A percentile compares a stretch with the other conserved stretches of the same genome.
Evolutionary conservation across 2,797 vertebrate genomes (phyloP).

Genomic region (Lateolabrax maculatus): DNA sequence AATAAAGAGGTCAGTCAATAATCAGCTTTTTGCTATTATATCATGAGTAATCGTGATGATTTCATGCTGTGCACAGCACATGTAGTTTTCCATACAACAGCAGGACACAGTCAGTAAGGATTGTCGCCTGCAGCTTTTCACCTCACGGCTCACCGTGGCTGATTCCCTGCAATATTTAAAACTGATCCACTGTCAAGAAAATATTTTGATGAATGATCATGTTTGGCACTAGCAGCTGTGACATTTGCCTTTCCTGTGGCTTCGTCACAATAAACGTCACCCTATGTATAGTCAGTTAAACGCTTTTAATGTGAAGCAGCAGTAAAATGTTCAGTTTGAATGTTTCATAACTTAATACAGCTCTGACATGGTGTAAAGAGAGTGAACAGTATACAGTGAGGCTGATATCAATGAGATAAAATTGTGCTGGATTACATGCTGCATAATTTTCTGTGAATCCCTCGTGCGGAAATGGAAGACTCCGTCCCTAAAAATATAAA

Average conservation of each 20-base stretch:
- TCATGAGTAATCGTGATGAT: background rate
- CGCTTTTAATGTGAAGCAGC: background rate
- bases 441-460: background rate
- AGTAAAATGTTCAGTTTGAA: background rate
- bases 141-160: too few relatives aligned
- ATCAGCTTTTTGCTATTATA: background rate
- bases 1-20: conserved; percentile 3
- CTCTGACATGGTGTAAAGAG: background rate
- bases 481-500: background rate
- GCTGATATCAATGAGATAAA: background rate
- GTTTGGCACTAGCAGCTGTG: background rate
- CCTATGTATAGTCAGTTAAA: background rate
- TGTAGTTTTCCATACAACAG: conserved; percentile 14
- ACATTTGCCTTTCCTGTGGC: background rate
- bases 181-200: background rate
- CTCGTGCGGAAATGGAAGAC: background rate
- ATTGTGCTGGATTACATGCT: background rate
- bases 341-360: background rate
- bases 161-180: background rate
- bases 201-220: background rate
- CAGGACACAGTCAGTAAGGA: background rate
- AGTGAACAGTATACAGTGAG: background rate
- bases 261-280: conserved; percentile 3
- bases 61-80: background rate
- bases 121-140: background rate